phyloP scores from a whole-genome alignment of 2,113 vertebrate genomes.

The Mustela lutreola region DNA sequence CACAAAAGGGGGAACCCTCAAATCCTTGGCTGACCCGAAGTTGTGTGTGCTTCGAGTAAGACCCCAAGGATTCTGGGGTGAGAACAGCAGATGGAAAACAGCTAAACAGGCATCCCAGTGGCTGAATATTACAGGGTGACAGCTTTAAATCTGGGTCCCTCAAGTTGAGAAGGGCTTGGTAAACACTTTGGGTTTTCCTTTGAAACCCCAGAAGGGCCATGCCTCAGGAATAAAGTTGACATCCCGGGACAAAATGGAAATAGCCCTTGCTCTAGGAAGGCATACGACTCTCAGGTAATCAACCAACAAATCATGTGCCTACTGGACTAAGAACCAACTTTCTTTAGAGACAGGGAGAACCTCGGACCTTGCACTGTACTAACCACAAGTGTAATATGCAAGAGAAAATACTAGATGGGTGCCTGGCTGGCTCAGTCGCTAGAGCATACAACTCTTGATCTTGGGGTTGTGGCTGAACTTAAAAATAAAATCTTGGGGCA shows the following conservation, averaged over 20 bases:
- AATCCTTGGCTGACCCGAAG: not conserved
- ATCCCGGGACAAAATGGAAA: not conserved
- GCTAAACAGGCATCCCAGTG: not conserved
- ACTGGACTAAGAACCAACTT: no score
- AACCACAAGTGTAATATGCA: no score
- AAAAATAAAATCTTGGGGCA: not conserved
- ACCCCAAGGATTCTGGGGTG: no score
- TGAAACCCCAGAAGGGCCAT: not conserved
- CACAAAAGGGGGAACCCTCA: not conserved
- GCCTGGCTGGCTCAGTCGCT: not conserved
- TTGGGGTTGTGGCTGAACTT: not conserved
- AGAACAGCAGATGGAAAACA: not conserved
- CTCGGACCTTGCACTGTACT: not conserved
- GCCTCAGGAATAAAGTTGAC: not conserved
- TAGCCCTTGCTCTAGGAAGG: not conserved
- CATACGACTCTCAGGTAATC: not conserved
- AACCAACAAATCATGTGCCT: no score
- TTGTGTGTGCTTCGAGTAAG: accelerated
- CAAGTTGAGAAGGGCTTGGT: not conserved
- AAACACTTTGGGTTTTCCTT: not conserved
- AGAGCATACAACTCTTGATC: not conserved
- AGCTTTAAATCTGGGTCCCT: not conserved
- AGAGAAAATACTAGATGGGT: not conserved
- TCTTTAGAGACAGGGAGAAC: not conserved
- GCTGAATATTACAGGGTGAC: not conserved